Evolutionary conservation across 1,140 invertebrate species (phyloP), one percentile per base, ranked within the genome.

Genomic region (Rhagoletis pomonella): DNA sequence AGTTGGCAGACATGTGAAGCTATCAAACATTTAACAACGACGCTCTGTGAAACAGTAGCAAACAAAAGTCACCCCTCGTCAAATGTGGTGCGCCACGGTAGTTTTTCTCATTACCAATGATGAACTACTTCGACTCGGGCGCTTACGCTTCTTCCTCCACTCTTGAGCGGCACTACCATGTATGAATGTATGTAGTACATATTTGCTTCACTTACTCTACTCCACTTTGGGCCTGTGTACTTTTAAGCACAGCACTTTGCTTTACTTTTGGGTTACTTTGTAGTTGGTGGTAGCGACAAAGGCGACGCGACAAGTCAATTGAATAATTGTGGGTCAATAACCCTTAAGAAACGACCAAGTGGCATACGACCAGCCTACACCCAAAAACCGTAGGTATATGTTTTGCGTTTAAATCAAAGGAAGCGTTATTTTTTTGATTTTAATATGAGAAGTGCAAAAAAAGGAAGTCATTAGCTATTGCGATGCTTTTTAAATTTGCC

Each of bases 291-390:
- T 42, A 10, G 73, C 47, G 73, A n/a, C 17, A 14, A 14, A 9
- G 60, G 60, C 12, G 60, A n/a, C 73, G 73, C 73, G 73, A 81
- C 73, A 81, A 81, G 73, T 81, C 73, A 81, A 81, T 81, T 81
- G 73, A 81, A 81, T 81, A 81, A 81, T 81, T 81, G 73, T 81
- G 73, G 73, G 44, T 81, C 73, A 81, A 55, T 81, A 81, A 81
- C 73, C 73, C 47, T 50, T 55, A 73, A 73, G 42, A 7, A 39
- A n/a, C 67, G 9, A 42, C 39, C 67, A 73, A 81, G 47, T 81
- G 44, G 47, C 9, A 7, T 55, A 81, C 47, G 50, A 55, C 50
- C 50, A 10, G 5, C 50, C 50, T 10, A 55, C 10, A 29, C 29
- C 0, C 0, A 29, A 29, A 29, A 29, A 29, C 1, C 29, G 29